These are phyloP conservation scores for Hypsopygia costalis DNA, from an alignment of 2,888 invertebrate species.

Conservation along the genomic window DNA sequence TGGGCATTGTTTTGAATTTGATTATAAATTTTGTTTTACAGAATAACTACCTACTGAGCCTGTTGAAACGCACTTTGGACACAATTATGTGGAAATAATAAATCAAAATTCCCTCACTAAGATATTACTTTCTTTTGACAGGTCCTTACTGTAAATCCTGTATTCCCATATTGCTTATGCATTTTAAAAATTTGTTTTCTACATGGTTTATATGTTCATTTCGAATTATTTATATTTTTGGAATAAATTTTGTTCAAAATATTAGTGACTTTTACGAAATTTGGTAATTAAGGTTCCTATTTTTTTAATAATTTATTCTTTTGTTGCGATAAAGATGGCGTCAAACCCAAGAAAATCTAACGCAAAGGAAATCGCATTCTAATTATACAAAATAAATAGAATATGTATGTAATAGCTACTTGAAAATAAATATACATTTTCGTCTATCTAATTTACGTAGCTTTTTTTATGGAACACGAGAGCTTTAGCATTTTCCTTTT, in stretches of 20 bases:
- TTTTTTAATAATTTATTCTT: conserved; percentile 9
- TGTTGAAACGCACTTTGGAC: conserved; percentile 77
- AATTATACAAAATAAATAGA: no score
- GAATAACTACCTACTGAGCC: conserved; percentile 74
- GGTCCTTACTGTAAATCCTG: conserved; percentile 70
- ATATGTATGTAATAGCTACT: no score
- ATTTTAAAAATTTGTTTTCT: conserved; percentile 71
- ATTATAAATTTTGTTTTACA: conserved; percentile 74
- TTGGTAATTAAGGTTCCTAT: conserved; percentile 76
- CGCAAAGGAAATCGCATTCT: no score
- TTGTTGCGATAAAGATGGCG: no score
- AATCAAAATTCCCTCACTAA: conserved; percentile 76
- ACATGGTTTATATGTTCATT: conserved; percentile 77
- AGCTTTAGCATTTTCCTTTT: no score
- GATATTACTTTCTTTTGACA: conserved; percentile 74
- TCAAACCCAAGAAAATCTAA: no score
- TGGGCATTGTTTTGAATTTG: conserved; percentile 58
- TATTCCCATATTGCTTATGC: conserved; percentile 63
- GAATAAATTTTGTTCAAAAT: conserved; percentile 75
- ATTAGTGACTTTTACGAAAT: conserved; percentile 63
- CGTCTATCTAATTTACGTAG: no score
- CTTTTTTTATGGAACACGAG: no score
- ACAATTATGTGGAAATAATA: conserved; percentile 80
- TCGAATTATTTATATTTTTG: conserved; percentile 77
- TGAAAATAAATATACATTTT: no score